phyloP scores from a whole-genome alignment of 1,140 invertebrate species.

The Hyles euphorbiae region DNA sequence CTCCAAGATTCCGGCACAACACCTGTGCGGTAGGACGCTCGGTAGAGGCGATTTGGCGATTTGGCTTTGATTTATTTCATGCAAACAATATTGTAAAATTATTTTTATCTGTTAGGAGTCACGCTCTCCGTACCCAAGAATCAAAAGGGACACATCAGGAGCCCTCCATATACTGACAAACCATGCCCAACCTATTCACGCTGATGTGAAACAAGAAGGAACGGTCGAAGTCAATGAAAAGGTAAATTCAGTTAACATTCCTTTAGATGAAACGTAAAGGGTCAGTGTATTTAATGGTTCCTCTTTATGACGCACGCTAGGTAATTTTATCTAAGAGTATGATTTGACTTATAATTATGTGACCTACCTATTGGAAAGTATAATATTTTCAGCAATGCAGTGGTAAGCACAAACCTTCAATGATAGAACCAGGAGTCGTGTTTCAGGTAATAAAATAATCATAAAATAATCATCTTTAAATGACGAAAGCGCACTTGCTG shows the following conservation, averaged over 20 bases:
- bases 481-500: no score
- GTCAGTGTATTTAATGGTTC: no score
- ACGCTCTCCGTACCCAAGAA: conserved; percentile 8
- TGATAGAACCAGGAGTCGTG: conserved; percentile 46
- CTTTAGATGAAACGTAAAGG: no score
- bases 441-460: conserved; percentile 47
- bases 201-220: conserved; percentile 48
- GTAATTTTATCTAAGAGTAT: no score
- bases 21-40: no score
- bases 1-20: no score
- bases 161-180: conserved; percentile 52
- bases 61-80: no score
- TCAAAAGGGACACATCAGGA: conserved; percentile 35
- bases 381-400: conserved; percentile 42
- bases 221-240: conserved; percentile 23
- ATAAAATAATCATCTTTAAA: not conserved
- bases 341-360: no score
- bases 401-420: conserved; percentile 25
- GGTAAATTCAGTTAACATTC: conserved; percentile 17
- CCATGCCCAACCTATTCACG: conserved; percentile 51
- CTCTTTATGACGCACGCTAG: no score
- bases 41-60: no score
- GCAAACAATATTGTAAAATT: no score
- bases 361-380: not conserved
- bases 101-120: not conserved